Base-by-base conservation (phyloP, 2,797 vertebrate genomes). In the Darevskia nairensis region DNA sequence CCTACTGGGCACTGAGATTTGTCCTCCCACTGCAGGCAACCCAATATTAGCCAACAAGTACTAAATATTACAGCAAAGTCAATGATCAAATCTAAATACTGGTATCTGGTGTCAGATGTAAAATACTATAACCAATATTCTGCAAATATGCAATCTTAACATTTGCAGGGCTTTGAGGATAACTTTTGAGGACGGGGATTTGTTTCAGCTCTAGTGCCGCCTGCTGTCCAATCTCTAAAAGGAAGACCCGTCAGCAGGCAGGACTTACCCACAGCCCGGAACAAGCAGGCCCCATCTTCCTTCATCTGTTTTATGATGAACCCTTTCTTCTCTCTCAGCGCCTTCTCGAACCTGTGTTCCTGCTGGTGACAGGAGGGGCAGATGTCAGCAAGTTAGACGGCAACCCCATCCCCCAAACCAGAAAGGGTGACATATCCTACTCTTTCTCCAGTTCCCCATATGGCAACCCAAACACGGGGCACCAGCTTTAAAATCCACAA, bases 261-360 rank as follows among this genome's bases (percentile, higher is more conserved):
- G 87, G 66, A 97, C 98, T 97, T 94, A 98, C 98, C 98, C 39
- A 98, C 98, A 76, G 98, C 98, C 96, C 98, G 97, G 97, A 98
- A 98, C 92, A 98, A 96, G 96, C 98, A 98, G 25, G 98, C 98
- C 15, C 98, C 98, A 4, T 99, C 98, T 95, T 99, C 98, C 96
- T 98, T 98, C 98, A 99, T 99, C 94, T 98, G 98, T 95, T 98
- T 99, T 93, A 99, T 99, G 93, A 99, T 98, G 86, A 98, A 98
- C 85, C 98, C 98, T 96, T 99, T 98, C 97, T 99, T 98, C 96
- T 99, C 98, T 90, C 95, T 87, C 91, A 99, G 96, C 86, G 97
- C 96, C 95, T 99, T 98, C 96, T 98, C 98, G 94, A 99, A 98
- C 98, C 98, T 98, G 96, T 98, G 97, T 93, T 98, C 98, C 97